phyloP scores from a whole-genome alignment of 1,140 invertebrate genomes.

The Zophobas atratus region DNA sequence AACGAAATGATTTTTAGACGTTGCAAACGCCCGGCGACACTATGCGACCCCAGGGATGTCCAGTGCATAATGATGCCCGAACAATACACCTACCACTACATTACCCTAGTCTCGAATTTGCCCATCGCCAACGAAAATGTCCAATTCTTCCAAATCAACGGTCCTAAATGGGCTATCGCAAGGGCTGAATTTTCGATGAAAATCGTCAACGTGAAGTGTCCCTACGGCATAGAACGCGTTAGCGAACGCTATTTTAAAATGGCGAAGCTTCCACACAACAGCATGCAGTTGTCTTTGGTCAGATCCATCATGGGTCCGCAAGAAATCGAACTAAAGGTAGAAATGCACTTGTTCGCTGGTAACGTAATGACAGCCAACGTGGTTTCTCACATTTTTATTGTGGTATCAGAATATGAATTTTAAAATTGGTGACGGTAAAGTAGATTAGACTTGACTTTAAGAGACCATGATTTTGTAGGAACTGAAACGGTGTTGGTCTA shows the following conservation, averaged over 20 bases:
- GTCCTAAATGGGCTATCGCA: constrained; percentile 78
- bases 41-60: constrained; percentile 79
- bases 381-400: constrained; percentile 87
- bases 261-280: constrained; percentile 53
- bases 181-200: constrained; percentile 84
- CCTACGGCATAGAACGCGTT: constrained; percentile 73
- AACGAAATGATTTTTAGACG: constrained; percentile 75
- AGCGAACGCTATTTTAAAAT: constrained; percentile 77
- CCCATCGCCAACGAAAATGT: constrained; percentile 80
- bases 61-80: constrained; percentile 84
- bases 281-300: constrained; percentile 80
- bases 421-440: constrained; percentile 66
- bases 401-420: constrained; percentile 88
- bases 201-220: constrained; percentile 76
- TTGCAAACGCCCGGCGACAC: constrained; percentile 80
- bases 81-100: constrained; percentile 91
- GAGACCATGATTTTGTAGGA: too few relatives aligned
- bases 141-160: constrained; percentile 91
- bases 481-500: constrained; percentile 2
- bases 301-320: constrained; percentile 86
- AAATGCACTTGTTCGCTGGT: constrained; percentile 87
- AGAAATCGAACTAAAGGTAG: constrained; percentile 89
- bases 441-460: background rate
- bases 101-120: constrained; percentile 89
- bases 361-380: constrained; percentile 82